phyloP scores from a whole-genome alignment of 2,797 vertebrate genomes.

The Ambastaia sidthimunki region DNA sequence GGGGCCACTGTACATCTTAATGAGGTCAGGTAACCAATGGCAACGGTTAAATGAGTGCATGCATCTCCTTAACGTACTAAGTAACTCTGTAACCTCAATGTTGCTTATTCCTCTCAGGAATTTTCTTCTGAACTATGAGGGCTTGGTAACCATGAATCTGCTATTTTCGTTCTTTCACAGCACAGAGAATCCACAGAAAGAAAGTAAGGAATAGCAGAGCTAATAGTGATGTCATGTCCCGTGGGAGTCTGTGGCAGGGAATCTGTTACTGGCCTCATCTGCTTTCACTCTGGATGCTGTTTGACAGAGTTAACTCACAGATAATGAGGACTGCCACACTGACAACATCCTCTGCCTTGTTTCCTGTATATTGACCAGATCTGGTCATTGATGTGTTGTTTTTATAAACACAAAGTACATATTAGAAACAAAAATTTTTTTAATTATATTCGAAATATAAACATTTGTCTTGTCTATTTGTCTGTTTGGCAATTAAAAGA shows the following conservation, averaged over 20 bases:
- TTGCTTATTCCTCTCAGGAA: conserved; percentile 20
- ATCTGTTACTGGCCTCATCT: conserved; percentile 50
- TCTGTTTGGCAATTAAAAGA: background rate
- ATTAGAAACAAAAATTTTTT: background rate
- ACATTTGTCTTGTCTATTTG: background rate
- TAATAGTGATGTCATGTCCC: conserved; percentile 52
- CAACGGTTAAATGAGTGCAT: background rate
- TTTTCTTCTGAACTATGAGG: conserved; percentile 35
- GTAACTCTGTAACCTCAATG: conserved; percentile 22
- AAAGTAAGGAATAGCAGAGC: conserved; percentile 44
- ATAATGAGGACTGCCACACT: background rate
- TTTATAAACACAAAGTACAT: background rate
- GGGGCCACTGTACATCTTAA: conserved; percentile 10
- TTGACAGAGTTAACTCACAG: conserved; percentile 18
- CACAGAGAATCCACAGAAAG: conserved; percentile 40
- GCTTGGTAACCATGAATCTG: conserved; percentile 27
- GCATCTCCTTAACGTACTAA: background rate
- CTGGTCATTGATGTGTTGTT: background rate
- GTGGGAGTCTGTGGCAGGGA: conserved; percentile 47
- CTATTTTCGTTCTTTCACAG: conserved; percentile 47
- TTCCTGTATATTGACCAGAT: background rate
- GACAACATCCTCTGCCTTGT: conserved; percentile 2
- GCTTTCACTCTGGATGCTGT: conserved; percentile 47
- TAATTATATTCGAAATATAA: background rate
- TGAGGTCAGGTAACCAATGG: conserved; percentile 5